Evolutionary conservation across 2,113 vertebrate species (phyloP), one percentile per base, ranked within the genome.

Genomic region (Daubentonia madagascariensis): DNA sequence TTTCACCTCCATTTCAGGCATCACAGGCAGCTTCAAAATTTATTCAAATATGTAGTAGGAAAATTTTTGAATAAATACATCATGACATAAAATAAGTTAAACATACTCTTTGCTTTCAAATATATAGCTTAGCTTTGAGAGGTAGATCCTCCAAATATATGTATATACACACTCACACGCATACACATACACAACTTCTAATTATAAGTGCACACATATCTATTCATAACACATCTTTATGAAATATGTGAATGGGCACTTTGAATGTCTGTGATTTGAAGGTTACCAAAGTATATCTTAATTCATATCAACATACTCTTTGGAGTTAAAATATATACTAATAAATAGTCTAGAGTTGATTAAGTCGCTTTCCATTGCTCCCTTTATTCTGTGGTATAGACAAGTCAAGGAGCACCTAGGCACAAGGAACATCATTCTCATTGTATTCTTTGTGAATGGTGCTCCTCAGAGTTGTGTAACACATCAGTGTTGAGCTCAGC

Each of bases 191-290:
- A 28, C 9, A 2, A 9, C 32, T 75, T 91, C 30, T 57, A 94
- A 80, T 40, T 63, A 48, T 65, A 89, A 89, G 84, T 59, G 22
- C 25, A 91, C 43, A 87, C 16, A 80, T 28, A 57, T 4, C 52
- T 30, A 75, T 86, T 92, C 37, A 70, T 61, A 70, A n/a, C 10
- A 70, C 12, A 78, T 92, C 57, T 92, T 68, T 59, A 59, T 93
- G 65, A 94, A 96, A 80, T 88, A 73, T 85, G 32, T 87, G 35
- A n/a, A 59, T 28, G 2, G 8, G 6, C 18, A 75, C 67, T 94
- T 97, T 90, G 35, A 96, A 85, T 83, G 81, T 87, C 73, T 96
- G 85, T 81, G 67, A 94, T 63, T 72, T 94, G 35, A 65, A 92
- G 28, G 18, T 90, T 87, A 85, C 7, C 18, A 73, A 85, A 96